phyloP scores from a whole-genome alignment of 2,113 vertebrate genomes.

The Aythya baeri region DNA sequence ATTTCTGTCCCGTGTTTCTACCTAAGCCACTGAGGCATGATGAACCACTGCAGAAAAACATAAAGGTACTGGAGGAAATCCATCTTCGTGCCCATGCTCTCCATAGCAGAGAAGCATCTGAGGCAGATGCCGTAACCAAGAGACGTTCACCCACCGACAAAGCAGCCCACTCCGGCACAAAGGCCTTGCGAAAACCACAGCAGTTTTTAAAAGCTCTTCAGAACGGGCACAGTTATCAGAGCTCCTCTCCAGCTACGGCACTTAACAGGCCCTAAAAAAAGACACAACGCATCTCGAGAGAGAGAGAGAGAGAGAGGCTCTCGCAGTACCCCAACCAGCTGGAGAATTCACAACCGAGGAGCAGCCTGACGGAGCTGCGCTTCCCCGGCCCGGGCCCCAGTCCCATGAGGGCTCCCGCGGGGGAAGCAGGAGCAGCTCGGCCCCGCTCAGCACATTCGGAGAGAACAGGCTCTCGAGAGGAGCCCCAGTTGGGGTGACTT shows the following conservation, averaged over 20 bases:
- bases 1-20: not conserved
- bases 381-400: not conserved
- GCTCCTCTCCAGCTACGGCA: constrained; percentile 21
- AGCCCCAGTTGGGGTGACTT: not conserved
- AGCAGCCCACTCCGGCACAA: not conserved
- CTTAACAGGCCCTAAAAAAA: constrained; percentile 50
- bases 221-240: not conserved
- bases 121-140: not conserved
- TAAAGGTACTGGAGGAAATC: not conserved
- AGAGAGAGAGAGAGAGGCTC: not conserved
- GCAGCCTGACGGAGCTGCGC: not conserved
- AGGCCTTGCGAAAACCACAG: not conserved
- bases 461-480: not conserved
- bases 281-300: not conserved
- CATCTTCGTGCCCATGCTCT: not conserved
- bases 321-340: not conserved
- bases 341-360: constrained; percentile 24
- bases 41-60: not conserved
- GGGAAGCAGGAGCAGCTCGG: not conserved
- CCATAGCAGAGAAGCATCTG: not conserved
- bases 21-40: not conserved
- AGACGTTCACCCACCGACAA: not conserved
- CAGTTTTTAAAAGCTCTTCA: constrained; percentile 31
- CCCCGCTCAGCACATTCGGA: rapidly evolving
- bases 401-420: not conserved